A percentile compares a stretch with the other conserved stretches of the same genome.
phyloP scores from a whole-genome alignment of 2,113 vertebrate genomes.

The Balaenoptera acutorostrata region DNA sequence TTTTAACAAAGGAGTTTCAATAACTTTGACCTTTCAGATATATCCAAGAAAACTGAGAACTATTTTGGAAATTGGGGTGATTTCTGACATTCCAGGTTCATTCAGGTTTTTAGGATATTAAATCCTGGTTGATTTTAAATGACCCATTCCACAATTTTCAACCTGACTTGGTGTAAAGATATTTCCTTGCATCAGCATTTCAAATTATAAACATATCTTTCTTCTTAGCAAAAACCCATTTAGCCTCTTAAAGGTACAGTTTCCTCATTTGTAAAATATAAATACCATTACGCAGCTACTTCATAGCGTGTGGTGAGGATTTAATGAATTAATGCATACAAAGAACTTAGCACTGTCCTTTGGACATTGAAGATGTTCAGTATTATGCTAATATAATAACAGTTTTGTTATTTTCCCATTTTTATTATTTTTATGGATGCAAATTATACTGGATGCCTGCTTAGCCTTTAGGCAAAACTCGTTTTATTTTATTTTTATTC shows the following conservation, averaged over 20 bases:
- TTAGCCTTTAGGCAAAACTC: neutral
- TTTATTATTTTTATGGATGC: neutral
- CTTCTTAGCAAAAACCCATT: neutral
- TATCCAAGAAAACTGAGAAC: neutral
- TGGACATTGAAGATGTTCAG: neutral
- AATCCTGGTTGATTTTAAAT: neutral
- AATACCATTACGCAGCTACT: neutral
- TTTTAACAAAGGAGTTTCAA: neutral
- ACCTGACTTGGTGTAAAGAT: neutral
- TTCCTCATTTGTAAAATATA: neutral
- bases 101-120: neutral
- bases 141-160: neutral
- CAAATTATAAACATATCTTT: neutral
- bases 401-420: neutral
- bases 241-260: neutral
- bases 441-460: neutral
- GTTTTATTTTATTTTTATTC: neutral
- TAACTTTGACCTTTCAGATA: neutral
- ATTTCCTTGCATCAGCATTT: neutral
- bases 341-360: neutral
- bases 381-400: neutral
- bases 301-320: neutral
- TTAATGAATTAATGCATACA: neutral
- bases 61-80: neutral
- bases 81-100: neutral